Evolutionary conservation across 2,888 invertebrate species (phyloP).

Genomic region (Lamproptera curius): DNA sequence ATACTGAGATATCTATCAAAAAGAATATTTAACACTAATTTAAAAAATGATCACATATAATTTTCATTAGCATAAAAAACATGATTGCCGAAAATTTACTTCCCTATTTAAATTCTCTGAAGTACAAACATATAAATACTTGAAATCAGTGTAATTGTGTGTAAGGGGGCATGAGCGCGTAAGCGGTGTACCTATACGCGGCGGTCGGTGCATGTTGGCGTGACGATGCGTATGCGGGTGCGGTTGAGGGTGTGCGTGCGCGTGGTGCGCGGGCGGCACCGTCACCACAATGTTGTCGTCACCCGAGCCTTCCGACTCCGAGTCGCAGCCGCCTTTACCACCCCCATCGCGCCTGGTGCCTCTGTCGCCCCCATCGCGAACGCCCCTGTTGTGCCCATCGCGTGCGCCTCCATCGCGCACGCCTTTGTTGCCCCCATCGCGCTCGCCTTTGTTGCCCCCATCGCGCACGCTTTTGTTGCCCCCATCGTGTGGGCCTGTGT

Average conservation of each 20-base stretch:
- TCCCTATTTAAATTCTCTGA: too few species aligned
- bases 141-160: not conserved
- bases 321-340: slow-evolving; percentile 36
- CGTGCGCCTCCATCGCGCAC: too few species aligned
- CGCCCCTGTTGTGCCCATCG: not conserved
- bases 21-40: too few species aligned
- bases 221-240: slow-evolving; percentile 22
- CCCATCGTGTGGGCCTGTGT: slow-evolving; percentile 28
- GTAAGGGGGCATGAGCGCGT: not conserved
- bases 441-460: slow-evolving; percentile 25
- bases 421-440: not conserved
- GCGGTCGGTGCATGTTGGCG: slow-evolving; percentile 36
- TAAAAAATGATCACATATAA: too few species aligned
- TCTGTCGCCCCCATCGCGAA: slow-evolving; percentile 18
- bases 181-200: slow-evolving; percentile 46
- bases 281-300: slow-evolving; percentile 79
- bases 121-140: too few species aligned
- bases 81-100: too few species aligned
- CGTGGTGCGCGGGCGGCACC: slow-evolving; percentile 61
- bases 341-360: slow-evolving; percentile 30
- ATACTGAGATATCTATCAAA: too few species aligned
- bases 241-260: slow-evolving; percentile 24
- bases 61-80: too few species aligned
- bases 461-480: too few species aligned
- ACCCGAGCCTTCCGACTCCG: slow-evolving; percentile 75